Percentiles rank a stretch among this genome's conserved stretches.
Evolutionary conservation across 1,140 invertebrate species (phyloP).

Genomic region (Drosophila neocordata): DNA sequence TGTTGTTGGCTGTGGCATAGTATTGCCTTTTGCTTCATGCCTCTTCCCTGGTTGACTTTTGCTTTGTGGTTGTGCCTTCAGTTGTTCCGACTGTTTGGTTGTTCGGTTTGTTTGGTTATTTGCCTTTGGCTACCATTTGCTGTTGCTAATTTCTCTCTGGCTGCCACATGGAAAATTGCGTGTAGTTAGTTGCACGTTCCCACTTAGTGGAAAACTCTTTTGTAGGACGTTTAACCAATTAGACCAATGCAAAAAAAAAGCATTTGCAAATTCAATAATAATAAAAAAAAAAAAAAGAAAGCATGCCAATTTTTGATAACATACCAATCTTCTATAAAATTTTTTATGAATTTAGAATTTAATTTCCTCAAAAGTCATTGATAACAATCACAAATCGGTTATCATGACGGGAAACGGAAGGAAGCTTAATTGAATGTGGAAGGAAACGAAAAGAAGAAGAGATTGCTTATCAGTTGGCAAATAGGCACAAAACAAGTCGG

Average conservation of each 20-base stretch:
- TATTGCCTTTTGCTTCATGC: constrained; percentile 28
- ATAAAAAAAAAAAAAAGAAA: neutral
- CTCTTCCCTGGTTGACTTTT: constrained; percentile 28
- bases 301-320: constrained; percentile 35
- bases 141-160: constrained; percentile 51
- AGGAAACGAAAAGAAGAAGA: no score
- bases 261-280: neutral
- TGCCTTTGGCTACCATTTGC: constrained; percentile 52
- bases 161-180: constrained; percentile 37
- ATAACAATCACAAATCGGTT: constrained; percentile 27
- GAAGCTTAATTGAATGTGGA: constrained; percentile 14
- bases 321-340: constrained; percentile 42
- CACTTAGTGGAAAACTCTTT: neutral
- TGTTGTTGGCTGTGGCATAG: constrained; percentile 66
- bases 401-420: constrained; percentile 38
- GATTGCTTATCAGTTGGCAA: no score
- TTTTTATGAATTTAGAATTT: constrained; percentile 36
- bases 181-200: constrained; percentile 45
- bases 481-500: no score
- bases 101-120: constrained; percentile 31
- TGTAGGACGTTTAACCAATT: constrained; percentile 19
- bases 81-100: constrained; percentile 21
- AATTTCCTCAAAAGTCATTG: constrained; percentile 34
- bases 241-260: constrained; percentile 36
- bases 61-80: constrained; percentile 19